Evolutionary conservation across 2,113 vertebrate genomes (phyloP).

Genomic region (Labeo rohita): DNA sequence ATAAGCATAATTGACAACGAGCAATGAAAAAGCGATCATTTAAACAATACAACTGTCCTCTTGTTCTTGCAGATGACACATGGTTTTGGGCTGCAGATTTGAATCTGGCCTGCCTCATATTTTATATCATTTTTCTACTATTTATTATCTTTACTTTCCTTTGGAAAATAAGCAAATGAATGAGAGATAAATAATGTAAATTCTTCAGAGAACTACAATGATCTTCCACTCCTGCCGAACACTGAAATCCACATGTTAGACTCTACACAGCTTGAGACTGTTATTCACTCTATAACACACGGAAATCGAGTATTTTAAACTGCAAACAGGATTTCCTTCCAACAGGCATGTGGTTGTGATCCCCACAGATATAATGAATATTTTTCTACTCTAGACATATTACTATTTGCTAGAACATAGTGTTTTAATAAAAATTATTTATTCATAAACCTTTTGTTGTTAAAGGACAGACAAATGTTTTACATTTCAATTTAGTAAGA

Average conservation of each 20-base stretch:
- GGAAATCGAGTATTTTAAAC: not conserved
- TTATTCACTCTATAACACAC: constrained; percentile 13
- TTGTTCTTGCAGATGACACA: not conserved
- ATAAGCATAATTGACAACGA: no score
- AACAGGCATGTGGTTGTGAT: constrained; percentile 21
- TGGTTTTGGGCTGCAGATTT: not conserved
- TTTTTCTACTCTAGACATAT: not conserved
- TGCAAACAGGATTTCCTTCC: not conserved
- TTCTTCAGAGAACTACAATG: not conserved
- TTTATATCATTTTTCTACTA: not conserved
- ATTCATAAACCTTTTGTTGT: not conserved
- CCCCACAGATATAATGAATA: not conserved
- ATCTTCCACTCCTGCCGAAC: not conserved
- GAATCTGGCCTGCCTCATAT: not conserved
- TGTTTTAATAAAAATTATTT: constrained; percentile 1
- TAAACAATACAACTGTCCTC: not conserved
- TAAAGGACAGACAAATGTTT: constrained; percentile 14
- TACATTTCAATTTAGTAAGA: not conserved
- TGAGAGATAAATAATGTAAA: not conserved
- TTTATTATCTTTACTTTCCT: not conserved
- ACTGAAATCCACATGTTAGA: not conserved
- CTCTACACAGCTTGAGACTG: constrained; percentile 14
- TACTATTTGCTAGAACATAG: not conserved
- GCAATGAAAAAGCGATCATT: no score
- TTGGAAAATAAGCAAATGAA: not conserved